Conservation (phyloP, 2,888 invertebrate species). For the Tubiluchus corallicola region DNA sequence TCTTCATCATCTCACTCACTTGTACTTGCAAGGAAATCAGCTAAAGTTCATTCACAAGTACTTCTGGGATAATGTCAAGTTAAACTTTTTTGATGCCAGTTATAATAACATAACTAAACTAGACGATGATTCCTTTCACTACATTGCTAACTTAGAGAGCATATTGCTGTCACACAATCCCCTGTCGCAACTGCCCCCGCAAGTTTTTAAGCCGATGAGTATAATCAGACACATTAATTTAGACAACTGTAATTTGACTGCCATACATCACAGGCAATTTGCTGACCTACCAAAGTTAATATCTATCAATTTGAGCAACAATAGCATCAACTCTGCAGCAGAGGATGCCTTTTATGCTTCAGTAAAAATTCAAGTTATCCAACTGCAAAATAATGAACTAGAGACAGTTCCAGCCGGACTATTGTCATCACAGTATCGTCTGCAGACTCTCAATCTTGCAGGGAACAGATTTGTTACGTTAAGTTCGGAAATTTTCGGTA, state of each 20-base stretch:
- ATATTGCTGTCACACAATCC: neutral
- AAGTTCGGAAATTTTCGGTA: neutral
- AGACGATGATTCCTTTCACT: neutral
- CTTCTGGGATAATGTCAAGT: neutral
- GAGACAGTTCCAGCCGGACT: neutral
- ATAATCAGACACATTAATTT: neutral
- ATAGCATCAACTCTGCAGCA: neutral
- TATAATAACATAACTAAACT: neutral
- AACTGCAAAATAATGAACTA: neutral
- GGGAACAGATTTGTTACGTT: neutral
- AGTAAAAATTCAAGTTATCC: neutral
- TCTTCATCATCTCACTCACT: neutral
- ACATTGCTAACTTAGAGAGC: neutral
- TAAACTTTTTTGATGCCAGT: neutral
- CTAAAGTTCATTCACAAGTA: constrained; percentile 1
- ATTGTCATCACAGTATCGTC: neutral
- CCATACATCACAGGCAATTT: neutral
- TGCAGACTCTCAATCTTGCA: neutral
- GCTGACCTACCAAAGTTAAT: neutral
- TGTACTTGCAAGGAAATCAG: neutral
- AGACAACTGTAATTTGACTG: neutral
- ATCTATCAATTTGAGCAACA: neutral
- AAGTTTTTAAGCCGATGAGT: neutral
- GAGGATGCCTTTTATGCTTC: neutral
- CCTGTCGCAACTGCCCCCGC: neutral